Evolutionary conservation across 2,888 invertebrate species (phyloP).

Genomic region (Amaurobius ferox): DNA sequence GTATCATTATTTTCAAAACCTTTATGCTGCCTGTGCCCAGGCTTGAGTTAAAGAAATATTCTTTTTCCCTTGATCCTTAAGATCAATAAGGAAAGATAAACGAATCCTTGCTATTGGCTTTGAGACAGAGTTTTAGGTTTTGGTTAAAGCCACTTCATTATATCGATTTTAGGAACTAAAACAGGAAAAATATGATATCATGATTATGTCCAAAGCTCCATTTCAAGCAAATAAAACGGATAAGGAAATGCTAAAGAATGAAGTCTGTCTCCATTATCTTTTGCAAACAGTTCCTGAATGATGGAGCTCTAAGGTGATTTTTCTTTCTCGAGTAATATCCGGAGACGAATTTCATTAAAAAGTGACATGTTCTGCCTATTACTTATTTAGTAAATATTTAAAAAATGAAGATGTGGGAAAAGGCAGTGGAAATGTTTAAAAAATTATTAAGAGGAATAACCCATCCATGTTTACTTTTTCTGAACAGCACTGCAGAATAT

Average conservation of each 20-base stretch:
- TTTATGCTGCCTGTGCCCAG: background rate
- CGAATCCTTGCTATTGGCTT: conserved; percentile 6
- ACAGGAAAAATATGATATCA: conserved; percentile 12
- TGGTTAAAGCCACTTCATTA: conserved; percentile 18
- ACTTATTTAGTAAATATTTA: background rate
- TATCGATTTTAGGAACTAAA: conserved; percentile 14
- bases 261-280: conserved; percentile 17
- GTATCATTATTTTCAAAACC: conserved; percentile 16
- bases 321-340: conserved; percentile 31
- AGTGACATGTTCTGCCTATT: conserved; percentile 21
- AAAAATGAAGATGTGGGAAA: too few species aligned
- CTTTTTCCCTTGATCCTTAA: conserved; percentile 6
- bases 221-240: conserved; percentile 1
- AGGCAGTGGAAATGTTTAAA: too few species aligned
- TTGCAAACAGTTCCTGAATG: conserved; percentile 43
- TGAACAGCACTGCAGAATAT: too few species aligned
- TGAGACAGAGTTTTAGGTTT: conserved; percentile 14
- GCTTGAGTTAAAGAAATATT: conserved; percentile 1
- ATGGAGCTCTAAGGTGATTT: background rate
- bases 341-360: conserved; percentile 24
- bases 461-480: too few species aligned
- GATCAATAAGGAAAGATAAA: conserved; percentile 18
- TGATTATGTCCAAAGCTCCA: conserved; percentile 17
- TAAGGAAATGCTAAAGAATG: conserved; percentile 18
- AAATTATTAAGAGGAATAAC: too few species aligned